Percentiles rank a stretch among this genome's conserved stretches.
These are phyloP conservation scores for Palythoa grandis DNA, from an alignment of 92 coral and sea anemone species.

Conservation along the genomic window DNA sequence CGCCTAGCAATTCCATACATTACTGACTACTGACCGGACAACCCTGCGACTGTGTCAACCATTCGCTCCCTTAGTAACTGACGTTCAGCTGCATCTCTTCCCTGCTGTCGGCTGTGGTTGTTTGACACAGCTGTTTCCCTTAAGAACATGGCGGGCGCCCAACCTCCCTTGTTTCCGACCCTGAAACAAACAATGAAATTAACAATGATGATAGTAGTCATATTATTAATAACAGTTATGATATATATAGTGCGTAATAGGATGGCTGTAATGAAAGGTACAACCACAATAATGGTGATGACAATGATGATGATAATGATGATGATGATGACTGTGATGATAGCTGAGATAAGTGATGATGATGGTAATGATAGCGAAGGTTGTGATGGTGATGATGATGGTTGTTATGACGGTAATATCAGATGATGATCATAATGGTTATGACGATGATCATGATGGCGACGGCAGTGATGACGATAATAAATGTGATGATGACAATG, in stretches of 20 bases:
- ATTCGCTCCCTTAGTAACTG: slow-evolving; percentile 44
- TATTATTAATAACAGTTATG: neutral
- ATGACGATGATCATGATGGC: neutral
- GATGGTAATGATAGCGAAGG: too few species aligned
- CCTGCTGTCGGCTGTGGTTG: slow-evolving; percentile 57
- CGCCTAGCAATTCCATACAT: too few species aligned
- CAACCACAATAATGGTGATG: neutral
- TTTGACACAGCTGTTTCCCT: slow-evolving; percentile 71
- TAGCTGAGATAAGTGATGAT: too few species aligned
- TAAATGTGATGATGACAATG: neutral
- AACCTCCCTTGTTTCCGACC: slow-evolving; percentile 70
- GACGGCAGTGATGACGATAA: neutral
- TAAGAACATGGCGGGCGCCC: slow-evolving; percentile 90
- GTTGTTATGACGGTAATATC: neutral
- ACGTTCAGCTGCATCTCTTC: slow-evolving; percentile 45
- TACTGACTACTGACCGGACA: slow-evolving; percentile 53
- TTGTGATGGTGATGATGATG: too few species aligned
- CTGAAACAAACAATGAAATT: slow-evolving; percentile 27
- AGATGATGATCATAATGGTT: neutral
- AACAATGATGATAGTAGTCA: neutral
- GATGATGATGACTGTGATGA: neutral
- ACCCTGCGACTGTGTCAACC: slow-evolving; percentile 31
- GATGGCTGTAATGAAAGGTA: neutral
- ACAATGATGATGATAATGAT: neutral
- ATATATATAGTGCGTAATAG: neutral